Base-by-base conservation (phyloP, 2,888 invertebrate genomes). In the Eristalinus aeneus region DNA sequence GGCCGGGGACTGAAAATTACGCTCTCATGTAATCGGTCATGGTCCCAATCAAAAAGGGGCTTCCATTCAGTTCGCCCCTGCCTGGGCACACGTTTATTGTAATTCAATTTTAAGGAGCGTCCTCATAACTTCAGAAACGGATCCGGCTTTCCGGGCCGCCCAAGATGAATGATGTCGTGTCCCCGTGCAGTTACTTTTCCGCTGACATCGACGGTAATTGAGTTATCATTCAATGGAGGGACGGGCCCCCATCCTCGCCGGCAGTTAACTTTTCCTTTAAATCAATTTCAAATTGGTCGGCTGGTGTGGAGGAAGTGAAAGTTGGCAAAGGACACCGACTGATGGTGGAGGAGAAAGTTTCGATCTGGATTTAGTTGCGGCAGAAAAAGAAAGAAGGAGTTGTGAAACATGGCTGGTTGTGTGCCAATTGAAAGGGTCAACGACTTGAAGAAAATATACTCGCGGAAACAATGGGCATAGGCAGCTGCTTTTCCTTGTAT, bases 61-160 rank as follows among this genome's bases (percentile, higher is more conserved):
- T 4, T 39, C 1, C 39, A 27, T 27, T 27, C 27, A 27, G 27
- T 27, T 27, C n/a, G 39, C 4, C n/a, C 1, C n/a, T n/a, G 46
- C 6, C 8, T 16, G 16, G 8, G 46, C 16, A 16, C 46, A 46
- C 1, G 16, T 74, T 68, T 78, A 67, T 78, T 61, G 61, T 78
- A 65, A 78, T 67, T 84, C 74, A 71, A 74, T 84, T 74, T 74
- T 8, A 16, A 36, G 46, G 27, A 53, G 22, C 31, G 11, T 31
- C 22, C 39, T 53, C 54, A 56, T 67, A 39, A 72, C 54, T 72
- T 46, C 4, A 46, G 9, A 31, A 74, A 39, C 58, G 39, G 56
- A 54, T 12, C 65, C 39, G 58, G 36, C 36, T 69, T 34, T 63
- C 23, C 61, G 54, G 60, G 27, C 27, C 20, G 20, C 10, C 32